Evolutionary conservation across 1,140 invertebrate genomes (phyloP).

Genomic region (Trigoniulus corallinus): DNA sequence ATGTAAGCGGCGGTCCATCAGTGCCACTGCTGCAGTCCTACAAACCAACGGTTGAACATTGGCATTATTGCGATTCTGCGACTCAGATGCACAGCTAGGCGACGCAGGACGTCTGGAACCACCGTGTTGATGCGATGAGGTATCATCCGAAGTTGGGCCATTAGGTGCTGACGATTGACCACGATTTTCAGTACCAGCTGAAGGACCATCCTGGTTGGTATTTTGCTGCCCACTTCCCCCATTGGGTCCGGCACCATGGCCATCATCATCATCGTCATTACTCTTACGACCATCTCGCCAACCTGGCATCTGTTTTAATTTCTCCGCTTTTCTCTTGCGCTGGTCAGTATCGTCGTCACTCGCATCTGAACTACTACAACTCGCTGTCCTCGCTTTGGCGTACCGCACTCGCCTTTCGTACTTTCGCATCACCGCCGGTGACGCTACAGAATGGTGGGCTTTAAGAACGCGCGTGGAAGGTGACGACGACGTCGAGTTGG

Average conservation of each 20-base stretch:
- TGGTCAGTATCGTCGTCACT: slow-evolving; percentile 69
- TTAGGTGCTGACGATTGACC: not conserved
- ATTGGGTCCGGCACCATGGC: slow-evolving; percentile 1
- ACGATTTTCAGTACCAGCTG: not conserved
- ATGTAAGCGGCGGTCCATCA: not conserved
- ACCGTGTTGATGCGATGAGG: not conserved
- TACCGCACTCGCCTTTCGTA: slow-evolving; percentile 49
- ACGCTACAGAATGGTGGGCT: slow-evolving; percentile 17
- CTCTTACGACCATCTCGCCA: slow-evolving; percentile 16
- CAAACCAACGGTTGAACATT: not conserved
- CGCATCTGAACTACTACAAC: slow-evolving; percentile 74
- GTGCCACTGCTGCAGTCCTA: not conserved
- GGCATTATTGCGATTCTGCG: not conserved
- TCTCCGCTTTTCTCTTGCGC: slow-evolving; percentile 57
- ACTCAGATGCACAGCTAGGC: not conserved
- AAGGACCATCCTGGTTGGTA: too few species aligned
- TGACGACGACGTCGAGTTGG: slow-evolving; percentile 7
- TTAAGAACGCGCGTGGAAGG: slow-evolving; percentile 13
- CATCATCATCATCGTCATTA: slow-evolving; percentile 28
- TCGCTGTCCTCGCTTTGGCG: slow-evolving; percentile 59
- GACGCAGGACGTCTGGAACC: not conserved
- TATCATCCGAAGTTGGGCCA: not conserved
- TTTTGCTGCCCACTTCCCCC: slow-evolving; percentile 1
- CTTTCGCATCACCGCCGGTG: slow-evolving; percentile 27
- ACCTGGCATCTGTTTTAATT: slow-evolving; percentile 33